phyloP scores from a whole-genome alignment of 1,140 invertebrate genomes.

The Aphelenchoides besseyi region DNA sequence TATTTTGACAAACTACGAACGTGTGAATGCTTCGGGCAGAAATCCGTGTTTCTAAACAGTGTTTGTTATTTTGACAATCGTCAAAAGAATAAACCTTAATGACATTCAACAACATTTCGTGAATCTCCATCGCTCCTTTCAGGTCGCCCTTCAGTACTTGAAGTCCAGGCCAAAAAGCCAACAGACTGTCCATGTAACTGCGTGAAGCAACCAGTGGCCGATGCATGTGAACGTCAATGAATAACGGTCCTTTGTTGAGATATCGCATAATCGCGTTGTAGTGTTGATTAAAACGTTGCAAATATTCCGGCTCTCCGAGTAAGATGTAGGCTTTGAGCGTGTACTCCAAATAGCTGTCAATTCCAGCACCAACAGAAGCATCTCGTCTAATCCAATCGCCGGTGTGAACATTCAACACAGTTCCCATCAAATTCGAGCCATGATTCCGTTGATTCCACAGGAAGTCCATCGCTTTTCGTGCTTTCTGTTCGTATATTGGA shows the following conservation, averaged over 20 bases:
- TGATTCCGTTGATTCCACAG: conserved; percentile 89
- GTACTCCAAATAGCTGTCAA: conserved; percentile 98
- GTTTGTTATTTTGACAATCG: background rate
- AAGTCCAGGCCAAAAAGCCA: conserved; percentile 95
- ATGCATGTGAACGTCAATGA: conserved; percentile 95
- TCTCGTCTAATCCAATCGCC: conserved; percentile 87
- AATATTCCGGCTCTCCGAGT: conserved; percentile 79
- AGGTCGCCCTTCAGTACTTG: conserved; percentile 84
- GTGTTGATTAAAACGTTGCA: conserved; percentile 87
- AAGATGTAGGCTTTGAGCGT: conserved; percentile 79
- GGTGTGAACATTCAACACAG: conserved; percentile 88
- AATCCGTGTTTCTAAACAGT: conserved; percentile 89
- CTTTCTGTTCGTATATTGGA: conserved; percentile 86
- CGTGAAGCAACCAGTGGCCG: conserved; percentile 85
- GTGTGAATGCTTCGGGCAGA: conserved; percentile 93
- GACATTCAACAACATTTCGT: conserved; percentile 67
- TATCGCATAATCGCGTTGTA: conserved; percentile 98
- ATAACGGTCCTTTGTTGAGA: conserved; percentile 82
- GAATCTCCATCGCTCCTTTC: conserved; percentile 91
- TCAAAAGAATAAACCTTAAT: conserved; percentile 45
- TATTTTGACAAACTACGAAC: conserved; percentile 76
- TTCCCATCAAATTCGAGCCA: conserved; percentile 83
- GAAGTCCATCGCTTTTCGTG: conserved; percentile 90
- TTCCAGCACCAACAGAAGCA: conserved; percentile 94
- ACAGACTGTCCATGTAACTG: conserved; percentile 92